Base-by-base conservation (phyloP, 2,113 vertebrate genomes). In the Myxocyprinus asiaticus region DNA sequence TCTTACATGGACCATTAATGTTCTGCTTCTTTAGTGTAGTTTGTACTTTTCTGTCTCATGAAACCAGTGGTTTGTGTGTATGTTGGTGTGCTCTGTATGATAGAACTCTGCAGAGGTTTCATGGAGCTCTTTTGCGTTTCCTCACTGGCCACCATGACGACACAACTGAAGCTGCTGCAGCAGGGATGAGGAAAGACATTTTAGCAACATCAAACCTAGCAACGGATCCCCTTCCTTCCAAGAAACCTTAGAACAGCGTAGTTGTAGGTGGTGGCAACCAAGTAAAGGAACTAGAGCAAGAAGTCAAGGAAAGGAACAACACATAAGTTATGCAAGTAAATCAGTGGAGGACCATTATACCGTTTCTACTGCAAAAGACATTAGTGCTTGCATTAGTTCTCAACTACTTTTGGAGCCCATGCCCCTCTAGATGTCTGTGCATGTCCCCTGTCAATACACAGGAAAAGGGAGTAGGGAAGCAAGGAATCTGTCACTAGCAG, bases 211-310 rank as follows among this genome's bases (percentile, higher is more conserved):
- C 51, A 64, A 17, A 42, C 68, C 93, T 95, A 98, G 91, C 96
- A 97, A 90, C 95, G 95, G 61, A 94, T 84, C 15, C 93, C 92
- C 91, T 97, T 96, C 90, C 96, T 94, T 87, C 98, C 96, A 90
- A 98, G 94, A 91, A 99, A 96, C 90, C 93, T 94, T 90, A 98
- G 91, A 80, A 99, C 94, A 3, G 97, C 98, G 0, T 97, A 98
- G 93, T 99, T 99, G 93, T 98, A 99, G 90, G 98, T 97, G 86
- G 96, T 92, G 1, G 97, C 94, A 7, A 96, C 93, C 86, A 98
- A 93, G 85, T 95, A 99, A 83, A 98, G 91, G 86, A 99, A 90
- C 98, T 99, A 90, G 58, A 86, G 83, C 83, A 43, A 87, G 65
- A 47, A 83, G 7, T n/a, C n/a, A n/a, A n/a, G 47, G 12, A 9